Evolutionary conservation across 2,888 invertebrate species (phyloP), one percentile per base, ranked within the genome.

Genomic region (Dinocampus coccinellae): DNA sequence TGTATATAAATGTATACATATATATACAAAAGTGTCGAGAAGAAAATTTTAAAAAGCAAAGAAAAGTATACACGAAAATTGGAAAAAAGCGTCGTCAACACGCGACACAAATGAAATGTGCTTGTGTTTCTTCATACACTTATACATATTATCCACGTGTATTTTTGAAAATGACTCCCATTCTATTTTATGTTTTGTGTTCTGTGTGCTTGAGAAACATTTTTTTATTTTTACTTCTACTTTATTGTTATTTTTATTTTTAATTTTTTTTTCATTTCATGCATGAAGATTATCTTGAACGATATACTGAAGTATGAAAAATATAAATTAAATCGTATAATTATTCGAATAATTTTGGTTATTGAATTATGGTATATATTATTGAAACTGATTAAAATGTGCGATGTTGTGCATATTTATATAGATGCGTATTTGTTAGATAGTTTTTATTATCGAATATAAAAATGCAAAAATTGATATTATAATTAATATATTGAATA

Each of bases 211-310:
- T 39, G 13, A 9, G n/a, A 39, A 39, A 39, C 39, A 39, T 39
- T 4, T 39, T 39, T 39, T 39, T 13, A 39, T 39, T 4, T 13
- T 1, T 39, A 39, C 3, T 39, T n/a, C 11, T 39, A 3, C 39
- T 39, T 13, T 3, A 4, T 39, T 11, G 16, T 22, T 24, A n/a
- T n/a, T n/a, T n/a, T n/a, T n/a, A n/a, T n/a, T n/a, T n/a, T n/a
- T n/a, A n/a, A n/a, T n/a, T n/a, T n/a, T n/a, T n/a, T n/a, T n/a
- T n/a, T n/a, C n/a, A n/a, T n/a, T 20, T 53, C 52, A 53, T 53
- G 52, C 52, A 24, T 53, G 52, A 53, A 53, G 52, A 53, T 53
- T 53, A n/a, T n/a, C n/a, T n/a, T n/a, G n/a, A n/a, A n/a, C n/a
- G n/a, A n/a, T n/a, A n/a, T n/a, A n/a, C n/a, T n/a, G n/a, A n/a